Evolutionary conservation across 2,888 invertebrate species (phyloP).

Genomic region (Amiota communis): DNA sequence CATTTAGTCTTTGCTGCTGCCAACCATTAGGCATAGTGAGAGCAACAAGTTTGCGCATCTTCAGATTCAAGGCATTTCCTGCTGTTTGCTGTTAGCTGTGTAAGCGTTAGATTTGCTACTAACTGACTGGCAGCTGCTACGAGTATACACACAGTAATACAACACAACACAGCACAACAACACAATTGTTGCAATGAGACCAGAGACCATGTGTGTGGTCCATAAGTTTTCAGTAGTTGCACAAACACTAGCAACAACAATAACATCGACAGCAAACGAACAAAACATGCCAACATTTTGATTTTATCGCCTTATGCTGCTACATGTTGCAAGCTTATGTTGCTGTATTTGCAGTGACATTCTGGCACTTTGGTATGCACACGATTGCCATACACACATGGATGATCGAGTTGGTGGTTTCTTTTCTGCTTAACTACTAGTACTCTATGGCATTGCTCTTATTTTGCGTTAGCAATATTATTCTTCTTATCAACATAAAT

Average conservation of each 20-base stretch:
- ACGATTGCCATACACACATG: background rate
- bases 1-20: conserved; percentile 7
- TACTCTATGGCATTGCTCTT: too few relatives aligned
- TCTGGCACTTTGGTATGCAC: conserved; percentile 5
- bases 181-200: conserved; percentile 2
- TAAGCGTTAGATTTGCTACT: conserved; percentile 17
- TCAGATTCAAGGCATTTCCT: background rate
- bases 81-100: conserved; percentile 1
- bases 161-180: too few relatives aligned
- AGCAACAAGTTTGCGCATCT: conserved; percentile 15
- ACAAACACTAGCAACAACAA: background rate
- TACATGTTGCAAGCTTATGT: background rate
- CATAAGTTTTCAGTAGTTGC: background rate
- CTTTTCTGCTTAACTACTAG: too few relatives aligned
- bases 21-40: background rate
- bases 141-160: background rate
- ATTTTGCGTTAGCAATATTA: too few relatives aligned
- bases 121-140: conserved; percentile 12
- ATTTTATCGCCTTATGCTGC: conserved; percentile 19
- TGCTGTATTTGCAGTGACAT: conserved; percentile 1
- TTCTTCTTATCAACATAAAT: too few relatives aligned
- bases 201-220: conserved; percentile 16
- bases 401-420: too few relatives aligned
- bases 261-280: background rate
- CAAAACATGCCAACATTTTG: conserved; percentile 25